These are phyloP conservation scores for Hypsibius dujardini DNA, from an alignment of 1,140 invertebrate species.

Conservation along the genomic window DNA sequence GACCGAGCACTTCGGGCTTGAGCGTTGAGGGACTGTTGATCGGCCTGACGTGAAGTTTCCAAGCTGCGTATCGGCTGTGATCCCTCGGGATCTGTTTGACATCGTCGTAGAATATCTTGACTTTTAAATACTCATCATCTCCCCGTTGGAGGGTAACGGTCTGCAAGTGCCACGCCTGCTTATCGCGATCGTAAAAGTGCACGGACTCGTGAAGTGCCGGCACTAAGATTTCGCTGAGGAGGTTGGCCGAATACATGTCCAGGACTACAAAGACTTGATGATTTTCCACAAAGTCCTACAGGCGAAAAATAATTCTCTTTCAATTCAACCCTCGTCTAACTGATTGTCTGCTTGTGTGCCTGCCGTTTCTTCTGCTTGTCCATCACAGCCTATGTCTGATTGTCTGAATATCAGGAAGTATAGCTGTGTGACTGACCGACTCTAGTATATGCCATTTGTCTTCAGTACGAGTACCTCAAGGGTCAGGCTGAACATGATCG, in stretches of 20 bases:
- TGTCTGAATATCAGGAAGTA: no score
- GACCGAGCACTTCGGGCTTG: background rate
- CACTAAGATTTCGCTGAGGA: slow-evolving; percentile 9
- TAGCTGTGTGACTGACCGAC: no score
- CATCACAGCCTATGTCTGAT: no score
- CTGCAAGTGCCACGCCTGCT: slow-evolving; percentile 11
- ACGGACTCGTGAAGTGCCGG: background rate
- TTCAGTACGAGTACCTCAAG: slow-evolving; percentile 1
- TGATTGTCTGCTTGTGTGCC: no score
- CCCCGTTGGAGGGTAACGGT: background rate
- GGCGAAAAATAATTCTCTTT: no score
- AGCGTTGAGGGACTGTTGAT: background rate
- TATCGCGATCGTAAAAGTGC: slow-evolving; percentile 15
- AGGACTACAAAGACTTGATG: background rate
- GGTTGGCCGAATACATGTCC: slow-evolving; percentile 13
- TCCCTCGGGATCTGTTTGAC: slow-evolving; percentile 3
- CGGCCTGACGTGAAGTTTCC: background rate
- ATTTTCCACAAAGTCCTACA: background rate
- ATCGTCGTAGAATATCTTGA: slow-evolving; percentile 6
- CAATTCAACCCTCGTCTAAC: no score
- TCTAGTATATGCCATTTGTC: no score
- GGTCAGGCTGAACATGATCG: background rate
- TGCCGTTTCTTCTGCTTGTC: no score
- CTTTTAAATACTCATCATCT: background rate
- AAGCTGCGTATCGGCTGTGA: background rate